Base-by-base conservation (phyloP, 2,113 vertebrate species). In the Corythoichthys intestinalis region DNA sequence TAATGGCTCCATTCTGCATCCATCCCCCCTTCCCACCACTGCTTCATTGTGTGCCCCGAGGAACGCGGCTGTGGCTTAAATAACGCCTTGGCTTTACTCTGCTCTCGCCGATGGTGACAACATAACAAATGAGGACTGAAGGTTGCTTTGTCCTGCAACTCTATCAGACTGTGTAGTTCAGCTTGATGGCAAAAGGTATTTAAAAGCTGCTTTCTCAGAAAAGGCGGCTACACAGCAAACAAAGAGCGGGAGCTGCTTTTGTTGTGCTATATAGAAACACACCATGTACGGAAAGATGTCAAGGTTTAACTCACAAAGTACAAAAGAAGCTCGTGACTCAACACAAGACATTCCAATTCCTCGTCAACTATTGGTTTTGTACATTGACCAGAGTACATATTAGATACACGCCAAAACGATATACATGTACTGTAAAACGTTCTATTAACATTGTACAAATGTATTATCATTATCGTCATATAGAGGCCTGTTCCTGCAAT, bases 81-180 rank as follows among this genome's bases (percentile, higher is more conserved):
- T 63, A 63, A 63, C 17, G 61, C 20, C 44, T 47, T 44, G 35
- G 34, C 56, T 58, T 14, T 44, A 34, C 44, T 63, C 61, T 28
- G 44, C 60, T 70, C 53, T 70, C 17, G 50, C 59, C 14, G 48
- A 6, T 37, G 53, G 44, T 47, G 50, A 60, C 70, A 56, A 72
- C 35, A 78, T 50, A 66, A 71, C 64, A 37, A 38, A 38, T 28
- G 48, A 65, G 48, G 65, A 60, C 8, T 62, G 67, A 53, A 38
- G 74, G 60, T 41, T 4, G 37, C 56, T 72, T 80, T 62, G 54
- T 72, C 39, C 66, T 17, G 52, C 3, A 9, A 44, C 72, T 72
- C 60, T 44, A 53, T 34, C 13, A 62, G 59, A 64, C 71, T 58
- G 12, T 7, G 62, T 49, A 46, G 58, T 70, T 72, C 71, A 70